Conservation (phyloP, 2,113 vertebrate species). For the Cephalopholis sonnerati region DNA sequence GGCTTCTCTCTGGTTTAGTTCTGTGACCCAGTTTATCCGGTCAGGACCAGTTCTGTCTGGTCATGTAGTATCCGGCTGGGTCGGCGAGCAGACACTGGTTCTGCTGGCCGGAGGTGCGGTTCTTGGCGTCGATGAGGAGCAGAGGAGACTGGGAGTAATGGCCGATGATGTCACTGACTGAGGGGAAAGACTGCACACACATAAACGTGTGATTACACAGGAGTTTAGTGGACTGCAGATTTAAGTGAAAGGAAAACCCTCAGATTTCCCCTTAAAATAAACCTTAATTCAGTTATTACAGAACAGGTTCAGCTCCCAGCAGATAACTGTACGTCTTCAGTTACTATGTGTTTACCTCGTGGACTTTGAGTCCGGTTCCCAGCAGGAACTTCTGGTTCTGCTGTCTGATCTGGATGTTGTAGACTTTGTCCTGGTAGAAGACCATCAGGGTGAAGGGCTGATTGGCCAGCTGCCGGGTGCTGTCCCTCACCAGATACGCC, state of each 20-base stretch:
- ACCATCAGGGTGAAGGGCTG: conserved; percentile 97
- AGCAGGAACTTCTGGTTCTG: conserved; percentile 87
- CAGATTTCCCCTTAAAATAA: too few relatives aligned
- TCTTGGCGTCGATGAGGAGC: conserved; percentile 95
- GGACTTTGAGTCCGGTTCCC: conserved; percentile 91
- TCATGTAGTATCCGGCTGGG: conserved; percentile 80
- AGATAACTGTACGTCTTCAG: neutral
- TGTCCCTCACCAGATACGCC: conserved; percentile 94
- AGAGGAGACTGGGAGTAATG: conserved; percentile 91
- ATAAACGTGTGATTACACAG: conserved; percentile 12
- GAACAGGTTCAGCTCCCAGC: neutral
- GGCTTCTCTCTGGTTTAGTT: neutral
- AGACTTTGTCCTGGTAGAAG: conserved; percentile 93
- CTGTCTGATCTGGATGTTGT: conserved; percentile 95
- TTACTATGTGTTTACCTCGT: conserved; percentile 86
- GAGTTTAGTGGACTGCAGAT: too few relatives aligned
- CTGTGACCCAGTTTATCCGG: neutral
- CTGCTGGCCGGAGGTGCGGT: conserved; percentile 86
- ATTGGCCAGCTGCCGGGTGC: conserved; percentile 86
- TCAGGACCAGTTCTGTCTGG: conserved; percentile 51
- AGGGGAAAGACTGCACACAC: conserved; percentile 83
- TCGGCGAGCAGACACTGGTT: conserved; percentile 91
- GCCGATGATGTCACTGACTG: conserved; percentile 90
- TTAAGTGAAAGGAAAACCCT: too few relatives aligned
- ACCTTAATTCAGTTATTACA: neutral